Evolutionary conservation across 2,888 invertebrate species (phyloP).

Genomic region (Encarsia formosa): DNA sequence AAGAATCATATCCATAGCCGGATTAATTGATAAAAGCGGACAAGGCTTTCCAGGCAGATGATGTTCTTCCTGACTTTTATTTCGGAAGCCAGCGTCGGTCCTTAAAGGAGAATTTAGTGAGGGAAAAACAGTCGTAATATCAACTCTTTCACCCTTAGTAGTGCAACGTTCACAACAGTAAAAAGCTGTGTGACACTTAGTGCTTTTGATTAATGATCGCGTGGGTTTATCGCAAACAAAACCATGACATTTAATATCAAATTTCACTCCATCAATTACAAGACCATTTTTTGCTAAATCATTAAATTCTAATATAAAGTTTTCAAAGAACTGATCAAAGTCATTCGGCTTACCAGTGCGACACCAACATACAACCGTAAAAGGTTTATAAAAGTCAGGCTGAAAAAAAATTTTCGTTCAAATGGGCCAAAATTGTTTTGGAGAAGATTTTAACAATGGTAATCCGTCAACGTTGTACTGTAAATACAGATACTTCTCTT

Average conservation of each 20-base stretch:
- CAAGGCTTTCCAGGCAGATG: neutral
- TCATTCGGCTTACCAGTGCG: neutral
- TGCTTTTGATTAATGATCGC: neutral
- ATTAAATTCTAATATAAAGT: neutral
- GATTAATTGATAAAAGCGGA: neutral
- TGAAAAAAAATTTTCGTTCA: too few species aligned
- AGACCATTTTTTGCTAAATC: neutral
- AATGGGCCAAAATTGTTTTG: too few species aligned
- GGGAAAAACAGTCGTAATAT: neutral
- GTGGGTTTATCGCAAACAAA: neutral
- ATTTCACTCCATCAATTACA: neutral
- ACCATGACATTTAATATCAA: neutral
- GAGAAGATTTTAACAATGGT: too few species aligned
- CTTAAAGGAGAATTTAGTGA: neutral
- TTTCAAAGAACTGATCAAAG: neutral
- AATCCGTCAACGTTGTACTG: too few species aligned
- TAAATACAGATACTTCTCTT: too few species aligned
- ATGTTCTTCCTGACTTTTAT: neutral
- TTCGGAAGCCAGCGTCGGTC: neutral
- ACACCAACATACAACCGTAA: too few species aligned
- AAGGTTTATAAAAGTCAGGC: too few species aligned
- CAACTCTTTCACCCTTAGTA: neutral
- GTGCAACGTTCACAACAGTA: neutral
- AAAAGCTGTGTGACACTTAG: neutral
- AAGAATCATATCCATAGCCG: neutral